A percentile compares a stretch with the other conserved stretches of the same genome.
phyloP scores from a whole-genome alignment of 2,113 vertebrate genomes.

The Thalassarche chlororhynchos region DNA sequence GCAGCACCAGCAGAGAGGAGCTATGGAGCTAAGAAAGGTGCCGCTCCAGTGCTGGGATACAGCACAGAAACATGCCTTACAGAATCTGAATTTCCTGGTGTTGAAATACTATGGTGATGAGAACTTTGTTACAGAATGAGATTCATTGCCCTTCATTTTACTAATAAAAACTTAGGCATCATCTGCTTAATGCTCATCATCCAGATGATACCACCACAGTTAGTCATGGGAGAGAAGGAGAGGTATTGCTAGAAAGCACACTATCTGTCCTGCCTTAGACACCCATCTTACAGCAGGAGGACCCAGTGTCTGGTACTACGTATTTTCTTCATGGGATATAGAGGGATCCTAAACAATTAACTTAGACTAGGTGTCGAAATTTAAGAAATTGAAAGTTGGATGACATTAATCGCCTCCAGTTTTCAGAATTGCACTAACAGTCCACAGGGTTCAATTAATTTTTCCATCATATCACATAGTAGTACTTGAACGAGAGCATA shows the following conservation, averaged over 20 bases:
- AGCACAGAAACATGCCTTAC: neutral
- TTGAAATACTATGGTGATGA: neutral
- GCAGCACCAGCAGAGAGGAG: neutral
- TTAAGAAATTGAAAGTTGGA: neutral
- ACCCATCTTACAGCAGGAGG: neutral
- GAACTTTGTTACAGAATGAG: neutral
- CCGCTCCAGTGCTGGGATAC: rapidly evolving
- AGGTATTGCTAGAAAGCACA: neutral
- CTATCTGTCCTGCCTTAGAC: neutral
- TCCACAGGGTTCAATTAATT: neutral
- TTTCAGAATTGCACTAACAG: neutral
- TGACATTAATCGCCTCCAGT: neutral
- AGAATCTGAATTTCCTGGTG: neutral
- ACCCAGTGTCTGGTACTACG: neutral
- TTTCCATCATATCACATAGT: neutral
- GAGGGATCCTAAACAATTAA: neutral
- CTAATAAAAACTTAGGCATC: neutral
- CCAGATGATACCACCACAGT: neutral
- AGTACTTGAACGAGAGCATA: rapidly evolving
- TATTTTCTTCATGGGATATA: neutral
- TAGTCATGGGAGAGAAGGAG: neutral
- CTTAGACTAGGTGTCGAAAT: neutral
- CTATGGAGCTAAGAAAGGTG: neutral
- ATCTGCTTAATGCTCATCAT: neutral
- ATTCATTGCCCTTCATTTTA: neutral